Evolutionary conservation across 2,797 vertebrate genomes (phyloP).

Genomic region (Syndactyla subalaris): DNA sequence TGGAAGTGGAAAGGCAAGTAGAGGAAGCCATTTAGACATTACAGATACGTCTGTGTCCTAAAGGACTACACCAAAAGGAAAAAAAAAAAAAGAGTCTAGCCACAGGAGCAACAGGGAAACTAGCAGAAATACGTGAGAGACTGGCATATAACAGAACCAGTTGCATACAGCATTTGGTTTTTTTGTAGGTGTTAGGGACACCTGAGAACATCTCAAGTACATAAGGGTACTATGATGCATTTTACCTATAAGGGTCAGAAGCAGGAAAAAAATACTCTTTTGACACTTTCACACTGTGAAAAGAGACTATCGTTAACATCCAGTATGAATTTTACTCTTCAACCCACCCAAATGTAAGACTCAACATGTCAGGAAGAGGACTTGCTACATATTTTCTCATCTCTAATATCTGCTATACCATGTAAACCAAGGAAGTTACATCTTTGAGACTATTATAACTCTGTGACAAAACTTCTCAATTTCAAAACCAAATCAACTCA

Average conservation of each 20-base stretch:
- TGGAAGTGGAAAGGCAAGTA: conserved; percentile 1
- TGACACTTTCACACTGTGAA: not conserved
- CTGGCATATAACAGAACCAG: not conserved
- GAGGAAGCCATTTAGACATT: conserved; percentile 46
- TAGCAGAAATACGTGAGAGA: not conserved
- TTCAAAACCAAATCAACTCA: not conserved
- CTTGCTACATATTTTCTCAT: not conserved
- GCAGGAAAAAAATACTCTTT: not conserved
- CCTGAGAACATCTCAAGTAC: not conserved
- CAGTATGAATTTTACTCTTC: not conserved
- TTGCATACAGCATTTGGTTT: not conserved
- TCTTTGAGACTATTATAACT: not conserved
- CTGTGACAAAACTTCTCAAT: not conserved
- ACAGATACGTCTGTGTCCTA: not conserved
- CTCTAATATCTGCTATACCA: not conserved
- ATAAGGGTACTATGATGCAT: rapidly evolving
- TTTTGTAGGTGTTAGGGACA: not conserved
- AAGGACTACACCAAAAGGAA: not conserved
- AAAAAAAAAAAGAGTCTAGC: not conserved
- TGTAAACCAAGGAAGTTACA: not conserved
- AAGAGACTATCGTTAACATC: not conserved
- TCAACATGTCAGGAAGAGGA: not conserved
- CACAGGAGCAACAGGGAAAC: not conserved
- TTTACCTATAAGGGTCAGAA: not conserved
- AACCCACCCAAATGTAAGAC: not conserved